phyloP scores from a whole-genome alignment of 2,797 vertebrate species.

The Mionectes olivaceus region DNA sequence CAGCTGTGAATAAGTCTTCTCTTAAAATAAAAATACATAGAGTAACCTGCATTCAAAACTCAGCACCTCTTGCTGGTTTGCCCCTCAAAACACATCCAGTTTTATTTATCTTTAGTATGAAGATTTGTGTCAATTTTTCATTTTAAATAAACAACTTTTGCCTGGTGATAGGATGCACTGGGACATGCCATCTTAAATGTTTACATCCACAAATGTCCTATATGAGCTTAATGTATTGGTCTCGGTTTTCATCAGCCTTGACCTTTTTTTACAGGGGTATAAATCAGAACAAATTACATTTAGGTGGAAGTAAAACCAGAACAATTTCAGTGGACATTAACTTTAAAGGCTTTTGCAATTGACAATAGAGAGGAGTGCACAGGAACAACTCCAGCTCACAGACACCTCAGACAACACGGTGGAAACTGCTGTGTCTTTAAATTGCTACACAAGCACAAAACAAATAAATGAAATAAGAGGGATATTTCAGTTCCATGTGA shows the following conservation, averaged over 20 bases:
- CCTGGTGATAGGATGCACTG: neutral
- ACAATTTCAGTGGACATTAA: conserved; percentile 28
- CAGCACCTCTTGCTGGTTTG: neutral
- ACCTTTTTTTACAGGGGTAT: neutral
- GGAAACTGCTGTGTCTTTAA: neutral
- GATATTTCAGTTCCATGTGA: neutral
- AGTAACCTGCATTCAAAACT: neutral
- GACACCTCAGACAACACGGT: neutral
- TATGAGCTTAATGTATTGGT: neutral
- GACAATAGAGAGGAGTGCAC: neutral
- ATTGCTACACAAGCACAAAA: neutral
- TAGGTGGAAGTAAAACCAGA: conserved; percentile 8
- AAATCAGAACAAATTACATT: conserved; percentile 39
- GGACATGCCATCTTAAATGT: neutral
- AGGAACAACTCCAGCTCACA: neutral
- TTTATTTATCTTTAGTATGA: neutral
- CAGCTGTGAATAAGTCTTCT: neutral
- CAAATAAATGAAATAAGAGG: neutral
- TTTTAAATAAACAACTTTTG: neutral
- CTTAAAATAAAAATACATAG: neutral
- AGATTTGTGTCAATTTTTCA: neutral
- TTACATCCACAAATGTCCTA: neutral
- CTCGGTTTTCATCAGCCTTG: conserved; percentile 5
- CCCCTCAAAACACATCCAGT: neutral
- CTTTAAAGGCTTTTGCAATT: conserved; percentile 16